phyloP scores from a whole-genome alignment of 2,888 invertebrate genomes.

The Zele albiditarsus region DNA sequence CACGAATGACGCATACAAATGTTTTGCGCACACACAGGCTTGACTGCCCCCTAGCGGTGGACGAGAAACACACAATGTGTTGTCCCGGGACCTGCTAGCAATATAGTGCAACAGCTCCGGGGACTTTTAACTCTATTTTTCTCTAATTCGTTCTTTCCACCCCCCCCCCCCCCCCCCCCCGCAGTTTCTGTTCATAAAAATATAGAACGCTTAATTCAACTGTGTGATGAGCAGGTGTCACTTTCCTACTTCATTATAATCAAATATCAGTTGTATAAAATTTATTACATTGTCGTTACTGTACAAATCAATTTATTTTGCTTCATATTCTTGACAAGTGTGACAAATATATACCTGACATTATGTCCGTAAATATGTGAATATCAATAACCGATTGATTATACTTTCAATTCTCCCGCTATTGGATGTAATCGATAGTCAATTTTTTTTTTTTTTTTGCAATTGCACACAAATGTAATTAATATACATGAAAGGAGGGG shows the following conservation, averaged over 20 bases:
- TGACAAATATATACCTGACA: neutral
- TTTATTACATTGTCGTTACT: neutral
- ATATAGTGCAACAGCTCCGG: constrained; percentile 29
- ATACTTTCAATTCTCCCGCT: neutral
- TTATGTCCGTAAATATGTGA: neutral
- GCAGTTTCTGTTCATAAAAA: constrained; percentile 17
- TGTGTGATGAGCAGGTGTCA: constrained; percentile 23
- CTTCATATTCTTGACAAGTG: neutral
- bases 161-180: too few species aligned
- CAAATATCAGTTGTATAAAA: constrained; percentile 15
- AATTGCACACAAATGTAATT: neutral
- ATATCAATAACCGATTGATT: neutral
- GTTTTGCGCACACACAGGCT: neutral
- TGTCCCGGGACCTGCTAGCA: constrained; percentile 33
- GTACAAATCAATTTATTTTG: neutral
- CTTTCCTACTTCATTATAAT: neutral
- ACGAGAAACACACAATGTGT: constrained; percentile 10
- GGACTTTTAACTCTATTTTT: constrained; percentile 24
- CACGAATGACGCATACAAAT: too few species aligned
- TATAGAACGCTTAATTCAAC: constrained; percentile 2
- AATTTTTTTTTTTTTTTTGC: neutral
- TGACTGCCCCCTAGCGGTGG: constrained; percentile 12
- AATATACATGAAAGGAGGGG: neutral
- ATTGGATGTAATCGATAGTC: neutral
- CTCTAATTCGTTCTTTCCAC: too few species aligned